Percentiles rank a stretch among this genome's conserved stretches.
phyloP scores from a whole-genome alignment of 2,888 invertebrate genomes.

The Ormyrus thymus region DNA sequence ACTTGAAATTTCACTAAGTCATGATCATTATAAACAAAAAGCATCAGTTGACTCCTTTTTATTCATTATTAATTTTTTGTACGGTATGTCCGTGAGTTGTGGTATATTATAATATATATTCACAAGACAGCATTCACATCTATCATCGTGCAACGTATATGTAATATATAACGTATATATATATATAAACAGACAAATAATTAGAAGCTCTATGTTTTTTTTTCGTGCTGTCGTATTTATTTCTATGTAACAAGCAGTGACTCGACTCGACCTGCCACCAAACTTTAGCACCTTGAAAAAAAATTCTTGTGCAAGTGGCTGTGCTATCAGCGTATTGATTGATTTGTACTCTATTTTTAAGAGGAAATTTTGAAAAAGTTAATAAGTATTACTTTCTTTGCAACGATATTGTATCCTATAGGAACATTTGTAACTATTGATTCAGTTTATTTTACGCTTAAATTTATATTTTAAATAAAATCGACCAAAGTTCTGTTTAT shows the following conservation, averaged over 20 bases:
- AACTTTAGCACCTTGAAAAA: constrained; percentile 35
- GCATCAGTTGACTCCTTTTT: not conserved
- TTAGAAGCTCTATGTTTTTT: constrained; percentile 49
- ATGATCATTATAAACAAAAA: not conserved
- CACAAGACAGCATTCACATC: constrained; percentile 61
- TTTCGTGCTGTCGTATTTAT: constrained; percentile 59
- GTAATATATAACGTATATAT: constrained; percentile 3
- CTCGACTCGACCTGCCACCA: constrained; percentile 60
- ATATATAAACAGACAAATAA: constrained; percentile 31
- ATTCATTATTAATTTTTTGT: constrained; percentile 2
- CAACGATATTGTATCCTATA: too few relatives aligned
- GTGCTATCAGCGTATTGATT: too few relatives aligned
- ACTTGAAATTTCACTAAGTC: not conserved
- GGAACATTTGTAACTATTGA: too few relatives aligned
- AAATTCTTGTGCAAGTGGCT: too few relatives aligned
- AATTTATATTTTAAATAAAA: too few relatives aligned
- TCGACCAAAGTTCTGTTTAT: too few relatives aligned
- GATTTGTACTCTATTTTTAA: too few relatives aligned
- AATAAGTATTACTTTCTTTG: too few relatives aligned
- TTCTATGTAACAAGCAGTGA: constrained; percentile 56
- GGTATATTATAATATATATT: constrained; percentile 51
- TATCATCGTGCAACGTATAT: constrained; percentile 62
- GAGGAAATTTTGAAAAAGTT: too few relatives aligned
- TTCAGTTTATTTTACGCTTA: too few relatives aligned
- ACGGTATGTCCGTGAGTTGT: constrained; percentile 60